Evolutionary conservation across 2,797 vertebrate species (phyloP).

Genomic region (Odontamblyopus lacepedii): DNA sequence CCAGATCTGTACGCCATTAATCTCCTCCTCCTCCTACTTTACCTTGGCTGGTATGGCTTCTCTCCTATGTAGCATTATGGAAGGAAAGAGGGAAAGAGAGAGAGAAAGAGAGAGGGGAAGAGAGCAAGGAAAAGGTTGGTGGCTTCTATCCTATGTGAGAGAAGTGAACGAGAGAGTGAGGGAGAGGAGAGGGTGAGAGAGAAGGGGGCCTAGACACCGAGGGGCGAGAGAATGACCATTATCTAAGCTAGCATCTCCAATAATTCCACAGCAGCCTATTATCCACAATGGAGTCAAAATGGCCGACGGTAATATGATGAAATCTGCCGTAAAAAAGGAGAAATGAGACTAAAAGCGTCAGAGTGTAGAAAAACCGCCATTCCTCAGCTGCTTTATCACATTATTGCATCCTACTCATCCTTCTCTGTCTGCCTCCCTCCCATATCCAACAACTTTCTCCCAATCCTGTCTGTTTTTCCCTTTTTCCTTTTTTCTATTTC

Average conservation of each 20-base stretch:
- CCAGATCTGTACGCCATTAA: constrained; percentile 71
- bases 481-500: constrained; percentile 41
- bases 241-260: constrained; percentile 74
- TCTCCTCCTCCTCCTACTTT: constrained; percentile 57
- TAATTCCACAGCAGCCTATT: constrained; percentile 75
- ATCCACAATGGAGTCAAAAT: constrained; percentile 75
- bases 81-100: constrained; percentile 28
- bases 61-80: constrained; percentile 42
- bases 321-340: constrained; percentile 77
- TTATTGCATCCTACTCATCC: constrained; percentile 75
- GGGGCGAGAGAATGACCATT: constrained; percentile 69
- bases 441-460: constrained; percentile 52
- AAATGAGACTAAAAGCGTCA: constrained; percentile 75
- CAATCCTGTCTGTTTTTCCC: constrained; percentile 37
- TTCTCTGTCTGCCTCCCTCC: constrained; percentile 50
- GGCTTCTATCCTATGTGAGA: no score
- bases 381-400: constrained; percentile 74
- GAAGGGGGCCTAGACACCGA: constrained; percentile 15
- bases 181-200: constrained; percentile 21
- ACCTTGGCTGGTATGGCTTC: constrained; percentile 47
- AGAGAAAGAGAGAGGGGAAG: constrained; percentile 23
- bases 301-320: constrained; percentile 79
- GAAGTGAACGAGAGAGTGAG: no score
- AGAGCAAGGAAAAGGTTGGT: not conserved
- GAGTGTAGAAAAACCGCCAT: constrained; percentile 74